A percentile compares a stretch with the other conserved stretches of the same genome.
These are phyloP conservation scores for Drosophila leontia DNA, from an alignment of 1,140 invertebrate species.

Conservation along the genomic window DNA sequence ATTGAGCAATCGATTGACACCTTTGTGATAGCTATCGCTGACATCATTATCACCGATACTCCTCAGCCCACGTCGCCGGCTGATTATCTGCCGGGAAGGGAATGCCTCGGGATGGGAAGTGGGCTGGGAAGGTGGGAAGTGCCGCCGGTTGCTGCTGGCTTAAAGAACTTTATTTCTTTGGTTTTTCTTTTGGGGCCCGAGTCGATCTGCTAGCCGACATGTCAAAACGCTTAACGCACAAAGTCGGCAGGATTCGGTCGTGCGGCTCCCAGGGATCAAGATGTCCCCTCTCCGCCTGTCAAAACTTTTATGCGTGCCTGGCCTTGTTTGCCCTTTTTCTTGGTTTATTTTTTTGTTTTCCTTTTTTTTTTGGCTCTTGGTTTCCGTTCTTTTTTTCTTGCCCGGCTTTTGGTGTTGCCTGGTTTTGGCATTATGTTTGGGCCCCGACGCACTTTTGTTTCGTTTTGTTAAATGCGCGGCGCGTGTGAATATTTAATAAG, in stretches of 20 bases:
- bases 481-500: constrained; percentile 84
- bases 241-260: constrained; percentile 65
- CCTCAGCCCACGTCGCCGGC: constrained; percentile 45
- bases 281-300: constrained; percentile 58
- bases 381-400: constrained; percentile 7
- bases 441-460: constrained; percentile 52
- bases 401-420: constrained; percentile 28
- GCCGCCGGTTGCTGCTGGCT: constrained; percentile 37
- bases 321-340: constrained; percentile 69
- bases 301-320: constrained; percentile 81
- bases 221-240: constrained; percentile 80
- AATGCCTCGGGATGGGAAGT: background rate
- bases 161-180: constrained; percentile 72
- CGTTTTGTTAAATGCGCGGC: constrained; percentile 83
- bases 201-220: constrained; percentile 67
- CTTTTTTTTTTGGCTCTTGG: constrained; percentile 22
- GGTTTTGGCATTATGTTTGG: constrained; percentile 62
- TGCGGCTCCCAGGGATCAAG: constrained; percentile 73
- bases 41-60: constrained; percentile 72
- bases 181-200: constrained; percentile 30
- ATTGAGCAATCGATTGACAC: constrained; percentile 77
- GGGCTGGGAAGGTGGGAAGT: constrained; percentile 1
- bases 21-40: constrained; percentile 63
- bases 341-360: constrained; percentile 31
- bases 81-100: constrained; percentile 51